These are phyloP conservation scores for Ryuthela nishihirai DNA, from an alignment of 2,888 invertebrate species.

Conservation along the genomic window DNA sequence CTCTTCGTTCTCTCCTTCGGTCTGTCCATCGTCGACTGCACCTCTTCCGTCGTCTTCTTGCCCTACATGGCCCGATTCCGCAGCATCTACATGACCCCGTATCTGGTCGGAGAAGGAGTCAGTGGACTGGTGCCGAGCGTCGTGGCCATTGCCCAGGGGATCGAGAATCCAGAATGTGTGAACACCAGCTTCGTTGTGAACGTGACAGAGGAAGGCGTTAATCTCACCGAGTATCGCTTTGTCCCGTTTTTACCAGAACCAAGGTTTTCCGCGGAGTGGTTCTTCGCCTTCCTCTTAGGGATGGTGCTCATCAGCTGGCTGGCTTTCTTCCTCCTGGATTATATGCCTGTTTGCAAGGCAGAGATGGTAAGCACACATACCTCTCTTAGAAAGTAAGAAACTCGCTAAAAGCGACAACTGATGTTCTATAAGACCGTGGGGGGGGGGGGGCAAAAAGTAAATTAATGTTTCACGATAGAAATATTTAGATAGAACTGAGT, in stretches of 20 bases:
- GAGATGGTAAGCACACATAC: conserved; percentile 42
- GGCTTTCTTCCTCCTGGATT: conserved; percentile 63
- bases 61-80: conserved; percentile 69
- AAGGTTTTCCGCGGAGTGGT: conserved; percentile 62
- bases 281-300: conserved; percentile 63
- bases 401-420: too few relatives aligned
- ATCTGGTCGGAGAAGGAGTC: conserved; percentile 75
- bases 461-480: too few relatives aligned
- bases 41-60: conserved; percentile 79
- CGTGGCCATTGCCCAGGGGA: conserved; percentile 72
- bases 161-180: conserved; percentile 56
- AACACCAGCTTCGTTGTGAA: conserved; percentile 42
- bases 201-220: conserved; percentile 8
- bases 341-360: conserved; percentile 48
- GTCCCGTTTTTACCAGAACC: conserved; percentile 52
- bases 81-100: conserved; percentile 69
- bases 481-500: too few relatives aligned
- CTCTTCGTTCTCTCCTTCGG: conserved; percentile 64
- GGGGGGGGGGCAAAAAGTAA: too few relatives aligned
- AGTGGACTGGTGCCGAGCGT: conserved; percentile 76
- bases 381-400: too few relatives aligned
- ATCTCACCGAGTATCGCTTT: conserved; percentile 39
- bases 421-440: too few relatives aligned
- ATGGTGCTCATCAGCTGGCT: conserved; percentile 62
- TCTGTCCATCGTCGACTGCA: conserved; percentile 72